These are phyloP conservation scores for Neodiprion pinetum DNA, from an alignment of 1,140 invertebrate genomes.

Conservation along the genomic window DNA sequence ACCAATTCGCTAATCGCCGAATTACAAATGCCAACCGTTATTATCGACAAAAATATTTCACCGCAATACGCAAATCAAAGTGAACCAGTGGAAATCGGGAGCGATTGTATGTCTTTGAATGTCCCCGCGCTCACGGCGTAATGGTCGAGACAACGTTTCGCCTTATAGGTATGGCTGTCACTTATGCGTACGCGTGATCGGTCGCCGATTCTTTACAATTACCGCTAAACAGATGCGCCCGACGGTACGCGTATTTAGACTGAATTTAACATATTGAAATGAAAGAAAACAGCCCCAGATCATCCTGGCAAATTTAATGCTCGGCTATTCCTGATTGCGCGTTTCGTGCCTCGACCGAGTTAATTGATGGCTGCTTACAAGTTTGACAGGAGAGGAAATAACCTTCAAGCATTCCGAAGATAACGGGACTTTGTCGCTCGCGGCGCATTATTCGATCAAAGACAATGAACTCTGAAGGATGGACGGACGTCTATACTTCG, in stretches of 20 bases:
- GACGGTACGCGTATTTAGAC: not conserved
- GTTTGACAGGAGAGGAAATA: not conserved
- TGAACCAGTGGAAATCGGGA: no score
- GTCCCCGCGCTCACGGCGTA: no score
- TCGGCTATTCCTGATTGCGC: constrained; percentile 1
- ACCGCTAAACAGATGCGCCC: not conserved
- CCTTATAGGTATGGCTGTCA: no score
- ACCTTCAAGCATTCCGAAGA: not conserved
- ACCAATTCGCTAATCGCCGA: not conserved
- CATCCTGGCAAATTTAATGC: not conserved
- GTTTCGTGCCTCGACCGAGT: not conserved
- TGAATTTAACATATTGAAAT: no score
- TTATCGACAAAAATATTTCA: no score
- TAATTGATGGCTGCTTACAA: not conserved
- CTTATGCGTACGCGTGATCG: not conserved
- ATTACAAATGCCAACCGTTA: not conserved
- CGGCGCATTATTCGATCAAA: constrained; percentile 2
- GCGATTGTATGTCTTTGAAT: no score
- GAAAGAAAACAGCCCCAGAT: not conserved
- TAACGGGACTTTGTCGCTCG: not conserved
- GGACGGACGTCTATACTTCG: not conserved
- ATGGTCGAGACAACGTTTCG: no score
- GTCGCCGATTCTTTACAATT: not conserved
- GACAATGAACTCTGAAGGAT: constrained; percentile 5
- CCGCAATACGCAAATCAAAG: no score